Evolutionary conservation across 2,888 invertebrate species (phyloP), one percentile per base, ranked within the genome.

Genomic region (Diplazon laetatorius): DNA sequence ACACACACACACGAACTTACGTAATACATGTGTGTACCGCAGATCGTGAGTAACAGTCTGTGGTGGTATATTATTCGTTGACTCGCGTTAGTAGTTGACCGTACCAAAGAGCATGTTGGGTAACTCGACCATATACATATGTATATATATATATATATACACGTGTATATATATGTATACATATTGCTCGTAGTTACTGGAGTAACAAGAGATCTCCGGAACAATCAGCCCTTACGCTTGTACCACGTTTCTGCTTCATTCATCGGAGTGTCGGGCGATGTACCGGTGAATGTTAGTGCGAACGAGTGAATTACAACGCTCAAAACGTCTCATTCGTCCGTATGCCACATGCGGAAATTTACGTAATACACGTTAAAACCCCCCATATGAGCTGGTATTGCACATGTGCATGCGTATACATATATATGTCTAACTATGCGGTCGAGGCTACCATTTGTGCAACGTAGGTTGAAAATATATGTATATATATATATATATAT

Each of bases 141-240:
- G 55, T 18, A 37, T 55, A n/a, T n/a, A n/a, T n/a, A n/a, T n/a
- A n/a, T n/a, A n/a, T n/a, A n/a, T n/a, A n/a, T n/a, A n/a, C n/a
- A n/a, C n/a, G n/a, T n/a, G n/a, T n/a, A n/a, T n/a, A n/a, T n/a
- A n/a, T n/a, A n/a, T n/a, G n/a, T n/a, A n/a, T n/a, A n/a, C n/a
- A n/a, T n/a, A n/a, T n/a, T n/a, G n/a, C 63, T 59, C 59, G 50
- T 70, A 48, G 60, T 77, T 72, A 72, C 55, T 42, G 10, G 44
- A 71, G 65, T 66, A 65, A 60, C 71, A 48, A 60, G 55, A 62
- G 60, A 76, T 72, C 50, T 66, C 71, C 66, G 44, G 39, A 72
- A 65, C 59, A 70, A 71, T 65, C 70, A 39, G 42, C 37, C 39
- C 65, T 37, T 39, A 59, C 20, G 39, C 55, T 30, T 30, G 30